A percentile compares a stretch with the other conserved stretches of the same genome.
These are phyloP conservation scores for Oophaga pumilio DNA, from an alignment of 2,113 vertebrate species.

Conservation along the genomic window DNA sequence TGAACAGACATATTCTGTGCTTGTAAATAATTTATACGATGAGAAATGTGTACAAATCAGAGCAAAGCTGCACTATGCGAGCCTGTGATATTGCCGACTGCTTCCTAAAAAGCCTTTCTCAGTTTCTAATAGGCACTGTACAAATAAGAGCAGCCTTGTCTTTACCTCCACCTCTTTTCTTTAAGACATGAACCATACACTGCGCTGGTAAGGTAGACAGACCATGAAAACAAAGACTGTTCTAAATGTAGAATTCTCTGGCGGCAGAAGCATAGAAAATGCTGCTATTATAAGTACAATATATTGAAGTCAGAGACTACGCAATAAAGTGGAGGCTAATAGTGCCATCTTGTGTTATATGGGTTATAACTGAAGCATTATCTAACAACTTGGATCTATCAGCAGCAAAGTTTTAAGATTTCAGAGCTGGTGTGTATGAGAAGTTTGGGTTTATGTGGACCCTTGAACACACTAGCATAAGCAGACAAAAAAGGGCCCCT, in stretches of 20 bases:
- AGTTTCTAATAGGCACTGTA: neutral
- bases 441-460: no score
- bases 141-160: neutral
- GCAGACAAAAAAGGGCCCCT: no score
- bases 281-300: neutral
- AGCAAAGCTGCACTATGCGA: neutral
- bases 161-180: neutral
- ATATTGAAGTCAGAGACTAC: neutral
- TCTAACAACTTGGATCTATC: neutral
- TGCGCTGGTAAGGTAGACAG: neutral
- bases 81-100: neutral
- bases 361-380: neutral
- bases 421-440: neutral
- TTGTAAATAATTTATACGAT: slow-evolving; percentile 24
- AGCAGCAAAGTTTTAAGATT: neutral
- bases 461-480: no score
- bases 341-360: slow-evolving; percentile 56
- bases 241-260: neutral
- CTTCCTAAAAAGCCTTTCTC: neutral
- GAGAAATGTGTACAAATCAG: slow-evolving; percentile 30
- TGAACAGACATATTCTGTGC: neutral
- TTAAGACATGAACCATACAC: neutral
- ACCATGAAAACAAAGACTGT: slow-evolving; percentile 2
- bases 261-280: neutral
- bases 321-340: slow-evolving; percentile 24